Evolutionary conservation across 2,113 vertebrate genomes (phyloP), one percentile per base, ranked within the genome.

Genomic region (Brachyhypopomus occidentalis): DNA sequence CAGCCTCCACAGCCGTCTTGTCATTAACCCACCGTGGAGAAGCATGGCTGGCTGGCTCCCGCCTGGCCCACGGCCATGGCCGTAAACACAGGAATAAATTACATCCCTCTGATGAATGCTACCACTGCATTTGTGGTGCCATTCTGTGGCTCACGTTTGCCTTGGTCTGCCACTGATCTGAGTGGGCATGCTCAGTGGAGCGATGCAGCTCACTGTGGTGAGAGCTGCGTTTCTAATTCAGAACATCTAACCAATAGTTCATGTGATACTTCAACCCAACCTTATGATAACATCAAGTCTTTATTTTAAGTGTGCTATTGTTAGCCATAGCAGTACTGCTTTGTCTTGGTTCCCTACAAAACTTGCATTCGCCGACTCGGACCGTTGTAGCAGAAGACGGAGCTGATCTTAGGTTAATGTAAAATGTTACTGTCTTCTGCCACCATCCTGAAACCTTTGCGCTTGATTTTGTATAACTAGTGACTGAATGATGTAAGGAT

Each of bases 61-160:
- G 83, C 69, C 84, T 91, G 90, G 86, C 88, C 82, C 75, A 83
- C 79, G 84, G 88, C 91, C 86, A 89, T 67, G 84, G 85, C 84
- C 85, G 86, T 91, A 90, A 90, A 92, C 86, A 89, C 83, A 72
- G 62, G 77, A 83, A 88, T 72, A 90, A 91, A 93, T 92, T 88
- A 91, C 75, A 90, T 84, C 87, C 87, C 78, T 85, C 83, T 84
- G 82, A 85, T 85, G 79, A 83, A 78, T 81, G 70, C 74, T 78
- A 25, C 86, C 81, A 71, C 78, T 88, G 77, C 72, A 76, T 88
- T 87, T 86, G 86, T 74, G 89, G 87, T 87, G 87, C 80, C 83
- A 80, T 87, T 90, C 83, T 88, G 67, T 27, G 88, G 88, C 88
- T 91, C 78, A 75, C 80, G 83, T 85, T 89, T 87, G 86, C 87